These are phyloP conservation scores for Onthophagus taurus DNA, from an alignment of 1,140 invertebrate species.

Conservation along the genomic window DNA sequence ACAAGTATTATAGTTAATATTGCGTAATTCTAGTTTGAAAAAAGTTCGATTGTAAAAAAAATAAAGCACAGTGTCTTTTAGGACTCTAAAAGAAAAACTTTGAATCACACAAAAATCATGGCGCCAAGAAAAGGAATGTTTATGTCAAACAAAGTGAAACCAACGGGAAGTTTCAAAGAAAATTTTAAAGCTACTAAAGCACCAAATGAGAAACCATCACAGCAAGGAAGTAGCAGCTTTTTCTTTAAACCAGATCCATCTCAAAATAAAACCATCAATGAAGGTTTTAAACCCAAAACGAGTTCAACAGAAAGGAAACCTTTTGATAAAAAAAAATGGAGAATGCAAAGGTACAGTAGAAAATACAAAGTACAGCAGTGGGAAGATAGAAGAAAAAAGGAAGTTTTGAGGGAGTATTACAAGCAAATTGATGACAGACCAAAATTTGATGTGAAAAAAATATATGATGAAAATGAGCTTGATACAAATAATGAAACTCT, in stretches of 20 bases:
- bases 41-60: not conserved
- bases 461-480: constrained; percentile 19
- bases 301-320: constrained; percentile 38
- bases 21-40: no score
- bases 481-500: not conserved
- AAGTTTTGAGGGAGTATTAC: constrained; percentile 42
- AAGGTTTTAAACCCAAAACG: no score
- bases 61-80: no score
- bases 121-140: no score
- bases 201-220: no score
- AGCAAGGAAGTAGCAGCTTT: no score
- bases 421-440: constrained; percentile 44
- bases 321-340: constrained; percentile 55
- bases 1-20: no score
- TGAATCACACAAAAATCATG: not conserved
- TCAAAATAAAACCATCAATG: no score
- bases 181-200: no score
- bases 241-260: no score
- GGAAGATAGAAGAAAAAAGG: constrained; percentile 50
- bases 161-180: no score
- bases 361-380: constrained; percentile 57
- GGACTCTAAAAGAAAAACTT: constrained; percentile 1
- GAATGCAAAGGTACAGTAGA: constrained; percentile 55
- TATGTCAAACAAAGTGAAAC: no score
- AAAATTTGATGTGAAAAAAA: constrained; percentile 28